A percentile compares a stretch with the other conserved stretches of the same genome.
These are phyloP conservation scores for Malurus leucopterus DNA, from an alignment of 2,797 vertebrate species.

Conservation along the genomic window DNA sequence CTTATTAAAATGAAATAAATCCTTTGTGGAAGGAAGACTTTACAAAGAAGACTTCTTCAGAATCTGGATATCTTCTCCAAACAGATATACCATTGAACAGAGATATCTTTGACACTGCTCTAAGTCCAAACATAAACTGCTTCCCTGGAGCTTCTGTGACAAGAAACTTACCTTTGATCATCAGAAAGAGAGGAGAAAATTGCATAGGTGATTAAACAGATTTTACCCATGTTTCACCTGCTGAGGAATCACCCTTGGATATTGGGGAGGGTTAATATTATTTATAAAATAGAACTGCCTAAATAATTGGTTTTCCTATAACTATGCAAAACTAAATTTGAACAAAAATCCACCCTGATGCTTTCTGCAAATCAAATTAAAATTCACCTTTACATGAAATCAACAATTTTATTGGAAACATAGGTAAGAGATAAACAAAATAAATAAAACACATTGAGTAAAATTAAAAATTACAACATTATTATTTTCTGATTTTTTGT, in stretches of 20 bases:
- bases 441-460: not conserved
- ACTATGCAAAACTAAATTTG: not conserved
- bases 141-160: not conserved
- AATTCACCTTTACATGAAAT: not conserved
- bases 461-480: not conserved
- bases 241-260: not conserved
- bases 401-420: not conserved
- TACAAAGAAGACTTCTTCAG: not conserved
- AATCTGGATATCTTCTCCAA: not conserved
- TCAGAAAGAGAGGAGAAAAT: not conserved
- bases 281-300: not conserved
- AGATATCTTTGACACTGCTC: not conserved
- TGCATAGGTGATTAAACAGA: not conserved
- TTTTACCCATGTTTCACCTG: not conserved
- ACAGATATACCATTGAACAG: not conserved
- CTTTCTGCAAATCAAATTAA: not conserved
- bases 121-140: not conserved
- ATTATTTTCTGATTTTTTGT: not conserved
- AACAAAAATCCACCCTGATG: not conserved
- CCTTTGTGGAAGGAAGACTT: not conserved
- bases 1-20: not conserved
- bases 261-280: not conserved
- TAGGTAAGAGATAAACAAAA: not conserved
- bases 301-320: not conserved
- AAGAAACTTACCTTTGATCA: not conserved